Evolutionary conservation across 1,140 invertebrate species (phyloP).

Genomic region (Apis laboriosa): DNA sequence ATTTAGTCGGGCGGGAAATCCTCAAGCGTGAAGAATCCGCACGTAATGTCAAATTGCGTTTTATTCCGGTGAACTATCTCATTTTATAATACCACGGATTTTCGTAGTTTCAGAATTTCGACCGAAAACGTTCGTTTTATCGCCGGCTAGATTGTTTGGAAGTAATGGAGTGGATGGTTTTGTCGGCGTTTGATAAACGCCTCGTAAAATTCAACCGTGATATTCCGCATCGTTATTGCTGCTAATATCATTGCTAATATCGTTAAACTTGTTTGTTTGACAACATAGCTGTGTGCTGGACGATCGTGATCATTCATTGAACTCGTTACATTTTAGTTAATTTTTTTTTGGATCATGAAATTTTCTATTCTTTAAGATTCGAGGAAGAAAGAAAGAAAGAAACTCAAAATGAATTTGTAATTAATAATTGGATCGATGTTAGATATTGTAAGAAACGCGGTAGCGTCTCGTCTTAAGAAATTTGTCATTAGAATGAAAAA

Average conservation of each 20-base stretch:
- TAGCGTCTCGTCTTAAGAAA: neutral
- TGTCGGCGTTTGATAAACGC: conserved; percentile 42
- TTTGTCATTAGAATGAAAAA: neutral
- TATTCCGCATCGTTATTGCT: conserved; percentile 14
- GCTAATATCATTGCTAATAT: conserved; percentile 41
- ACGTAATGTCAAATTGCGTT: neutral
- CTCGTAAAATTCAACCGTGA: conserved; percentile 36
- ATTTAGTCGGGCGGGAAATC: neutral
- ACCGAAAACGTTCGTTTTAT: conserved; percentile 6
- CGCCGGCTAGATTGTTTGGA: conserved; percentile 17
- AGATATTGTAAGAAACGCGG: neutral
- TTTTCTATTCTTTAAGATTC: too few relatives aligned
- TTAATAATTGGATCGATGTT: neutral
- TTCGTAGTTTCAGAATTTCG: conserved; percentile 12
- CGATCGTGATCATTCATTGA: neutral
- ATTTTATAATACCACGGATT: conserved; percentile 20
- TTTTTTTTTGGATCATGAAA: neutral
- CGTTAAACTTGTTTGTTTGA: neutral
- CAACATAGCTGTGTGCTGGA: neutral
- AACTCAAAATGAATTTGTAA: neutral
- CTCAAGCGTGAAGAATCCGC: neutral
- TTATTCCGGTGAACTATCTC: conserved; percentile 3
- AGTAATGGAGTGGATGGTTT: conserved; percentile 26
- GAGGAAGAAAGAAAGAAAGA: neutral
- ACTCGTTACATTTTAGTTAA: neutral